phyloP scores from a whole-genome alignment of 2,797 vertebrate species.

The Rousettus madagascariensis region DNA sequence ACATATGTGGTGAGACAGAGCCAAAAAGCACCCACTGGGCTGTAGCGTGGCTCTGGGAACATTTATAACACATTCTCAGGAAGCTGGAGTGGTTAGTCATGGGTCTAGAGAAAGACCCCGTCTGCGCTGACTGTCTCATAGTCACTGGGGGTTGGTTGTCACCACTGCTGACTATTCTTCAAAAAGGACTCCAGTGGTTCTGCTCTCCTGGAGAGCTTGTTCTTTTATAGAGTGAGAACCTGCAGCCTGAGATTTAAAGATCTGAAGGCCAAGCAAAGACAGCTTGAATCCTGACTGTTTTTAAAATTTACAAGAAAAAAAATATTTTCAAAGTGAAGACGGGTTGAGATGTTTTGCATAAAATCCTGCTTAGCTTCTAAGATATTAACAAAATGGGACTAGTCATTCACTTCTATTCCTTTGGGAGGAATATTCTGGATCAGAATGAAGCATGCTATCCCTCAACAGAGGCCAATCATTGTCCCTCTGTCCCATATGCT shows the following conservation, averaged over 20 bases:
- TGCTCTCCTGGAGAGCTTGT: not conserved
- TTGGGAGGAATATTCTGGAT: not conserved
- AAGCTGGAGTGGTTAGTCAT: slow-evolving; percentile 62
- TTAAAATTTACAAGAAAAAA: not conserved
- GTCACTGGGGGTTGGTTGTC: not conserved
- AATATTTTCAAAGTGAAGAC: not conserved
- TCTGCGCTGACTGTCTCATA: not conserved
- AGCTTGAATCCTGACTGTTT: not conserved
- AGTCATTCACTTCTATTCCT: not conserved
- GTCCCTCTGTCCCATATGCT: not conserved
- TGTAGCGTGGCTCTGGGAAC: not conserved
- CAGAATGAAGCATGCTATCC: not conserved
- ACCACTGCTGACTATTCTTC: not conserved
- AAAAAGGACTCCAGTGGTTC: not conserved
- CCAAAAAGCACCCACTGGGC: slow-evolving; percentile 72
- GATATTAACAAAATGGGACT: not conserved
- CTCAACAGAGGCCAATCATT: not conserved
- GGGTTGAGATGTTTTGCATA: not conserved
- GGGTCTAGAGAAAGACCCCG: not conserved
- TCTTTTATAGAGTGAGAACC: not conserved
- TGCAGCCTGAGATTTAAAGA: not conserved
- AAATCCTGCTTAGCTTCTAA: not conserved
- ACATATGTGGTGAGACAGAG: slow-evolving; percentile 73
- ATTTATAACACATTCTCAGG: slow-evolving; percentile 65
- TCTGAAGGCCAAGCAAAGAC: not conserved